Percentiles rank a stretch among this genome's conserved stretches.
Evolutionary conservation across 2,797 vertebrate genomes (phyloP).

Genomic region (Enteromius fasciolatus): DNA sequence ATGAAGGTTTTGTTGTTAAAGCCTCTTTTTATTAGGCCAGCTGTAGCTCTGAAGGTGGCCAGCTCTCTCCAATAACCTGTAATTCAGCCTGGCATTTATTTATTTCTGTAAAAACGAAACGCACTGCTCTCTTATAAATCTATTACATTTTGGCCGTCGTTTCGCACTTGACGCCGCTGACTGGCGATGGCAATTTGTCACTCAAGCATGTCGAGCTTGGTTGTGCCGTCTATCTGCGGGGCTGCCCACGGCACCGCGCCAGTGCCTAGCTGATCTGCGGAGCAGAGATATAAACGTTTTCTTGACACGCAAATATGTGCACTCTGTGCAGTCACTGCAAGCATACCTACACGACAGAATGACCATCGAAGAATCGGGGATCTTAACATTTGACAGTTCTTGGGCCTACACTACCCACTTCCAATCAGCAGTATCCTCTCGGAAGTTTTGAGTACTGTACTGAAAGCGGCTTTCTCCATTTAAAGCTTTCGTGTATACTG

Average conservation of each 20-base stretch:
- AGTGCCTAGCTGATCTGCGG: slow-evolving; percentile 21
- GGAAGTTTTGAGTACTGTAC: neutral
- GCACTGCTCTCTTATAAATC: slow-evolving; percentile 10
- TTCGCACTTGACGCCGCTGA: neutral
- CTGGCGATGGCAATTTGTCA: slow-evolving; percentile 25
- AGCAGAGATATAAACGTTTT: slow-evolving; percentile 4
- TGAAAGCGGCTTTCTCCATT: neutral
- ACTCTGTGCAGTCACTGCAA: neutral
- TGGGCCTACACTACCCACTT: neutral
- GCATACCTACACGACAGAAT: neutral
- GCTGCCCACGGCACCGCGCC: neutral
- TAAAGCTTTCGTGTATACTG: neutral
- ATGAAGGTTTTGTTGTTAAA: slow-evolving; percentile 42
- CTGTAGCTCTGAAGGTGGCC: slow-evolving; percentile 26
- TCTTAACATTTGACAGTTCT: neutral
- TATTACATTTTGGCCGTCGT: neutral
- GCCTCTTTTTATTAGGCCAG: slow-evolving; percentile 48
- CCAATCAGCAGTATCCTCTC: neutral
- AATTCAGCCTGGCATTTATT: slow-evolving; percentile 52
- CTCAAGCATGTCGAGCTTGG: slow-evolving; percentile 10
- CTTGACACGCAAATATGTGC: neutral
- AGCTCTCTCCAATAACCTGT: slow-evolving; percentile 26
- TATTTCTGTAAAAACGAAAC: slow-evolving; percentile 33
- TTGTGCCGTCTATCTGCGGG: neutral
- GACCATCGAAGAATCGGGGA: neutral